phyloP scores from a whole-genome alignment of 2,797 vertebrate species.

The Sternotherus odoratus region DNA sequence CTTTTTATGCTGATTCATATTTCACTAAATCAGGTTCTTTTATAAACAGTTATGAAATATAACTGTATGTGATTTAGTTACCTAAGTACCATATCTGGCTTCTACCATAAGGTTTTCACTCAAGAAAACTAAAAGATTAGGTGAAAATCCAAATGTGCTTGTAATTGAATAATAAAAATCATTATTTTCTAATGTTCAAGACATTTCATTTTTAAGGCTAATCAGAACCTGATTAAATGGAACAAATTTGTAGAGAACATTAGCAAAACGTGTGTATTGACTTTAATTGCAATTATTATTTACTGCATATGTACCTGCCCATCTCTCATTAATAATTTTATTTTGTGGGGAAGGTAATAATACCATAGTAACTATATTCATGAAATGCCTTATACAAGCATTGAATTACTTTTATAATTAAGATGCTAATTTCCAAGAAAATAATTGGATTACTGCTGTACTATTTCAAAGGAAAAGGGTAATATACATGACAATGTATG shows the following conservation, averaged over 20 bases:
- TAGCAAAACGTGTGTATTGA: neutral
- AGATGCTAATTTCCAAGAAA: neutral
- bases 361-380: neutral
- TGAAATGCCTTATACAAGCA: neutral
- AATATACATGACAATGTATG: neutral
- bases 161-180: neutral
- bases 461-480: neutral
- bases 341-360: neutral
- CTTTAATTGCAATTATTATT: slow-evolving; percentile 12
- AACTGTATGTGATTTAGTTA: neutral
- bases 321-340: neutral
- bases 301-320: neutral
- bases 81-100: neutral
- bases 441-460: neutral
- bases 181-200: neutral
- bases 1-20: slow-evolving; percentile 7
- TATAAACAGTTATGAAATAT: neutral
- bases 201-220: slow-evolving; percentile 15
- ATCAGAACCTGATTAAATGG: neutral
- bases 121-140: neutral
- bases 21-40: neutral
- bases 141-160: neutral
- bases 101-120: neutral
- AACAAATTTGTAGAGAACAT: slow-evolving; percentile 27
- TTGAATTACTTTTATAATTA: neutral